Evolutionary conservation across 2,797 vertebrate species (phyloP).

Genomic region (Anomalospiza imberbis): DNA sequence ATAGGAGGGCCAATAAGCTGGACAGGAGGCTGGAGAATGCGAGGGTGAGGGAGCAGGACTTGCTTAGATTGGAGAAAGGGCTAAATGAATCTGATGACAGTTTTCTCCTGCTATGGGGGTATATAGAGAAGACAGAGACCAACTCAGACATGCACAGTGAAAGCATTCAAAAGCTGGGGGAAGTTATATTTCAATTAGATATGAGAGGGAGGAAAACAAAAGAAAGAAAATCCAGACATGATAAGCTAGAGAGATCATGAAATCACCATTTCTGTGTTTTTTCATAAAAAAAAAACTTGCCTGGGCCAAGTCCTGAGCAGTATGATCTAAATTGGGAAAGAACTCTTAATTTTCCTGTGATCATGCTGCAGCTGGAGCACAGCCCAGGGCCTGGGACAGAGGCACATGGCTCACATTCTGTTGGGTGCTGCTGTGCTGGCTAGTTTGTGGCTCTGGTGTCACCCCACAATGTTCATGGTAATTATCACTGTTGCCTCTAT

Average conservation of each 20-base stretch:
- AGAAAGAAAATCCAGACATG: not conserved
- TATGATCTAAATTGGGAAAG: not conserved
- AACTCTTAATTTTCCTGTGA: not conserved
- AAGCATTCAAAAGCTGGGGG: not conserved
- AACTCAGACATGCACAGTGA: not conserved
- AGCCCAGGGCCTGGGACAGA: not conserved
- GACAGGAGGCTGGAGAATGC: not conserved
- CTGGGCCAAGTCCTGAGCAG: not conserved
- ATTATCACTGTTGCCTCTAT: not conserved
- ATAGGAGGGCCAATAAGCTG: not conserved
- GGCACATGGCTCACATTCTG: not conserved
- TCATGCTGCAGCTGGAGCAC: not conserved
- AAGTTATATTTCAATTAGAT: not conserved
- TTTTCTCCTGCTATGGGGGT: not conserved
- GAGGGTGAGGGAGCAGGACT: not conserved
- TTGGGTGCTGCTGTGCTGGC: not conserved
- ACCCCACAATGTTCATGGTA: not conserved
- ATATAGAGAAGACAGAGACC: not conserved
- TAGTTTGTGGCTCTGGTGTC: not conserved
- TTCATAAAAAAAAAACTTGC: not conserved
- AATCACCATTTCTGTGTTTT: fast-evolving
- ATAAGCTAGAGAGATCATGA: not conserved
- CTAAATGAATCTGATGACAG: not conserved
- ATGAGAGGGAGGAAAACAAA: not conserved
- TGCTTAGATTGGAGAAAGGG: not conserved